A percentile compares a stretch with the other conserved stretches of the same genome.
phyloP scores from a whole-genome alignment of 2,888 invertebrate genomes.

The Drosophila putrida region DNA sequence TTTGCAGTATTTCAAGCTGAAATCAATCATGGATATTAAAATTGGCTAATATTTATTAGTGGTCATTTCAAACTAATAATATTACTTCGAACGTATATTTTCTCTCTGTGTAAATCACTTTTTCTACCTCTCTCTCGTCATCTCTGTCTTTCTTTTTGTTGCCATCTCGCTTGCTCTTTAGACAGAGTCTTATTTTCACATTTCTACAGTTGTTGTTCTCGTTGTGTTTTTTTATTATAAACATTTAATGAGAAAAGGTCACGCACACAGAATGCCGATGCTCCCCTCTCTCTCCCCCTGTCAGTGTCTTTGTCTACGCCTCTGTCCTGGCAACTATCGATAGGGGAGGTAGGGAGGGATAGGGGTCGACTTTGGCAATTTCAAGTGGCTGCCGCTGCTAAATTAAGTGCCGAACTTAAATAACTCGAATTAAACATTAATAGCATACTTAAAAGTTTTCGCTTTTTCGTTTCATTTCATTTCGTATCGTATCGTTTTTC shows the following conservation, averaged over 20 bases:
- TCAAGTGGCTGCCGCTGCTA: constrained; percentile 50
- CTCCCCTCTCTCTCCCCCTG: background rate
- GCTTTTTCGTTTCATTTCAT: constrained; percentile 54
- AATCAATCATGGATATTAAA: too few species aligned
- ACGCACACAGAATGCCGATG: constrained; percentile 56
- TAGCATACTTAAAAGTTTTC: constrained; percentile 79
- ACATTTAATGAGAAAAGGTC: constrained; percentile 80
- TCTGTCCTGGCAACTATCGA: constrained; percentile 38
- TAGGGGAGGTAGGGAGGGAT: background rate
- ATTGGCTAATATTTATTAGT: too few species aligned
- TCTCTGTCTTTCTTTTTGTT: background rate
- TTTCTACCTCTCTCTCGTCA: background rate
- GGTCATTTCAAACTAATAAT: too few species aligned
- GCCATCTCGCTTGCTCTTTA: background rate
- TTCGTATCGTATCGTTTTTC: constrained; percentile 21
- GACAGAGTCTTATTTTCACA: constrained; percentile 49
- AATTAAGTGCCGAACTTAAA: constrained; percentile 81
- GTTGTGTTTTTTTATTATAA: constrained; percentile 65
- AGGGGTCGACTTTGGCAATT: constrained; percentile 32
- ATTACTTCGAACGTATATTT: too few species aligned
- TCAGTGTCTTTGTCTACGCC: background rate
- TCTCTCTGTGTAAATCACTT: background rate
- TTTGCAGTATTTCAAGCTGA: too few species aligned
- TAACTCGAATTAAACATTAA: constrained; percentile 81
- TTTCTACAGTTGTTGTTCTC: constrained; percentile 42